A percentile compares a stretch with the other conserved stretches of the same genome.
Conservation (phyloP, 2,888 invertebrate genomes). For the Diploptera punctata region DNA sequence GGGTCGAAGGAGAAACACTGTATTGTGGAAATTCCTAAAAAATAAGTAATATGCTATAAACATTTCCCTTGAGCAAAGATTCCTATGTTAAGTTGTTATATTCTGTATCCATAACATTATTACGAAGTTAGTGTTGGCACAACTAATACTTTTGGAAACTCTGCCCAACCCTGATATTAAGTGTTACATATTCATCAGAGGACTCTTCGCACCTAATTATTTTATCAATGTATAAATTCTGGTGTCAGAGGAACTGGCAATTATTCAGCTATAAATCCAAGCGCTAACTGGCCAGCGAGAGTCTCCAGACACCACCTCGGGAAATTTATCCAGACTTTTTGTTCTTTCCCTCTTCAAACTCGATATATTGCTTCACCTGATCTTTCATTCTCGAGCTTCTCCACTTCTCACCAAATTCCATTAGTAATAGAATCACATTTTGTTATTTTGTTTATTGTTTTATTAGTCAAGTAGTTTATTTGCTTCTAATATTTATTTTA, state of each 20-base stretch:
- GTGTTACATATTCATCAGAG: constrained; percentile 9
- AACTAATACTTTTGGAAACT: background rate
- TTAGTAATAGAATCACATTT: no score
- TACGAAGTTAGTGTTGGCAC: no score
- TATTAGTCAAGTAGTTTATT: no score
- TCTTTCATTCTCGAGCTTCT: background rate
- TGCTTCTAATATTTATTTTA: no score
- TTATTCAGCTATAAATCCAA: constrained; percentile 15
- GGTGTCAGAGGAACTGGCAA: background rate
- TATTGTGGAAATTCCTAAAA: no score
- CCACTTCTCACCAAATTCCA: background rate
- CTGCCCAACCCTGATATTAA: background rate
- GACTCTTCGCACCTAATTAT: background rate
- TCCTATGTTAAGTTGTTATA: no score
- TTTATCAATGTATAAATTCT: constrained; percentile 18
- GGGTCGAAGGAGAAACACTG: no score
- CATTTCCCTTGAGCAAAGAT: no score
- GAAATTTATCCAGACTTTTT: background rate
- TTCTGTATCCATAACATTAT: no score
- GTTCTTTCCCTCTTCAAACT: background rate
- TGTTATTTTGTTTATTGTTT: no score
- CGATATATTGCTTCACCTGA: background rate
- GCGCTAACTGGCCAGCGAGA: background rate
- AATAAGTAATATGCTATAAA: no score
- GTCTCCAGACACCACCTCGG: background rate